Evolutionary conservation across 2,797 vertebrate genomes (phyloP).

Genomic region (Microtus agrestis): DNA sequence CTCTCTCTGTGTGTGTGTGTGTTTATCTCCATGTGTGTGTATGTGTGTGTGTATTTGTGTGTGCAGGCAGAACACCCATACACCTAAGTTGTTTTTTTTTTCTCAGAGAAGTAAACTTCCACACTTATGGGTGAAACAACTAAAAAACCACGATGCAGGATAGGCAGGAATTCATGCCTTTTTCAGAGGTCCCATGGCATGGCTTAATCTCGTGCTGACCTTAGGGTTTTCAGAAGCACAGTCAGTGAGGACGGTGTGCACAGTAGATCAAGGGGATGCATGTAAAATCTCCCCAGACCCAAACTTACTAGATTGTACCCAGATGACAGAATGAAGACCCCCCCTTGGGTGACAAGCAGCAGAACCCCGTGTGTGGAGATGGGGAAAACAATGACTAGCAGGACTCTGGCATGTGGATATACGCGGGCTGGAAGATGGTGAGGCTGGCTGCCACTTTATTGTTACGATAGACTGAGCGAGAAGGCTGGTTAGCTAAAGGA

Average conservation of each 20-base stretch:
- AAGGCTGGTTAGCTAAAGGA: neutral
- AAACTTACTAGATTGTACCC: neutral
- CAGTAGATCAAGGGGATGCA: neutral
- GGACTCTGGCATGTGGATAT: neutral
- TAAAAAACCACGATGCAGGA: neutral
- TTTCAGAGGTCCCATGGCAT: neutral
- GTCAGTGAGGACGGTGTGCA: neutral
- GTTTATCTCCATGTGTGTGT: no score
- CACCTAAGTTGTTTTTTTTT: neutral
- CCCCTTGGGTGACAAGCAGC: neutral
- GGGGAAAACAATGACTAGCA: neutral
- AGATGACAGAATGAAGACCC: neutral
- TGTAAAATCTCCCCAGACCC: neutral
- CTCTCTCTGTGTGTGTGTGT: no score
- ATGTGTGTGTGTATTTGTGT: no score
- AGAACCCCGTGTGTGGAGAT: neutral
- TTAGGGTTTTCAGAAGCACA: neutral
- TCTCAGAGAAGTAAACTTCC: slow-evolving; percentile 12
- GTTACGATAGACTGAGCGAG: neutral
- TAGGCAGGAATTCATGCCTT: neutral
- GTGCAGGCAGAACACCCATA: no score
- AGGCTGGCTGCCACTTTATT: slow-evolving; percentile 19
- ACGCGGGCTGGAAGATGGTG: neutral
- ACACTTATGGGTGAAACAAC: slow-evolving; percentile 26
- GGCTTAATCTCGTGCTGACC: neutral